Conservation (phyloP, 2,797 vertebrate genomes). For the Clamator glandarius region DNA sequence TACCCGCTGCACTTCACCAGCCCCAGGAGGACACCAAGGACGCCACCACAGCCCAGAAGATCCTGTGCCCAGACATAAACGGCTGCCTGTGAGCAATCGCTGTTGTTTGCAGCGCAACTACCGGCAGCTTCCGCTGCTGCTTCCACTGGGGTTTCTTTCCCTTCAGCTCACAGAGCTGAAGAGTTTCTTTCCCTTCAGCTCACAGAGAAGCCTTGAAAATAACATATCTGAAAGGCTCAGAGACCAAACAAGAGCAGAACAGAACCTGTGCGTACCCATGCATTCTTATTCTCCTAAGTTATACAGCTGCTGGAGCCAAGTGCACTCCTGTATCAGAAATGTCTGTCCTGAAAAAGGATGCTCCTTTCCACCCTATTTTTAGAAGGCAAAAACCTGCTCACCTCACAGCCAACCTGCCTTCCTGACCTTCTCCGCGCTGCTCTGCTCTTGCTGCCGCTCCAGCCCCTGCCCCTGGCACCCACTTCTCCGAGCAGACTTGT, state of each 20-base stretch:
- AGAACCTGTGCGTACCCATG: neutral
- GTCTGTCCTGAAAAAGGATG: neutral
- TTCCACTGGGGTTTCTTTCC: neutral
- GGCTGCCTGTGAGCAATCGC: accelerated
- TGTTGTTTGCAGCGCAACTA: neutral
- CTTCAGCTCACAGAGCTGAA: neutral
- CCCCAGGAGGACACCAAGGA: neutral
- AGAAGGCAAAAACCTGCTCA: neutral
- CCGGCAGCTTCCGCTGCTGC: neutral
- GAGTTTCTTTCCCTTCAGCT: neutral
- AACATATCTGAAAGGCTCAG: neutral
- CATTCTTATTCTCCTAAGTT: neutral
- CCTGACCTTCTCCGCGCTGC: neutral
- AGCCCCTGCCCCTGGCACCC: neutral
- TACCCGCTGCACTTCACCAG: accelerated
- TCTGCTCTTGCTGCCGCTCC: neutral
- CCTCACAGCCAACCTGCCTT: neutral
- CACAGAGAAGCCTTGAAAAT: slow-evolving; percentile 1
- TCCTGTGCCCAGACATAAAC: accelerated
- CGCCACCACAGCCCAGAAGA: neutral
- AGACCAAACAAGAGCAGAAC: neutral
- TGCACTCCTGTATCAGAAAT: neutral
- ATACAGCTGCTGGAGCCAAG: neutral
- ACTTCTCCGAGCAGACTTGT: accelerated
- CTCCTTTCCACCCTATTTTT: slow-evolving; percentile 16